Evolutionary conservation across 2,113 vertebrate species (phyloP).

Genomic region (Pluvianellus socialis): DNA sequence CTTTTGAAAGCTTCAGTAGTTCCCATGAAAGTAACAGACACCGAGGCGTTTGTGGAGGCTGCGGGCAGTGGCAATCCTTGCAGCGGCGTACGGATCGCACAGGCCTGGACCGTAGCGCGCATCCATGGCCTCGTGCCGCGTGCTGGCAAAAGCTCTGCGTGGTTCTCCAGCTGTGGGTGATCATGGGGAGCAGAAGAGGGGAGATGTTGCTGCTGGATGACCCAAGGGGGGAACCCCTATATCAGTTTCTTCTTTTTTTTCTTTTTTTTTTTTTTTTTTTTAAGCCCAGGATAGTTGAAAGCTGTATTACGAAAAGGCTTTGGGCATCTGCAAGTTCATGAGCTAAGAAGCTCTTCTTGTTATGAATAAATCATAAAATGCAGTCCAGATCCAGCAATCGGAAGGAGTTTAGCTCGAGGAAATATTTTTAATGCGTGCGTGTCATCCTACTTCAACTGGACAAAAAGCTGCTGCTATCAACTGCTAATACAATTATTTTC

Average conservation of each 20-base stretch:
- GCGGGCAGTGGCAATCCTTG: not conserved
- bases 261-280: not conserved
- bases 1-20: conserved; percentile 14
- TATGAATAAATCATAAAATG: conserved; percentile 5
- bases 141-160: not conserved
- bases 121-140: not conserved
- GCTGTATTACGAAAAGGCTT: not conserved
- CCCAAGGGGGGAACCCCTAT: not conserved
- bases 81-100: not conserved
- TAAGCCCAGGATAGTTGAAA: not conserved
- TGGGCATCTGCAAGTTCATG: not conserved
- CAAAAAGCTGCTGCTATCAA: not conserved
- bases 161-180: not conserved
- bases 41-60: not conserved
- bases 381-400: not conserved
- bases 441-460: not conserved
- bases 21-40: not conserved
- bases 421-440: not conserved
- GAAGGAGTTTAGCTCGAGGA: conserved; percentile 8
- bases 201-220: not conserved
- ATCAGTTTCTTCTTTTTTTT: not conserved
- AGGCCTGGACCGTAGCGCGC: not conserved
- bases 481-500: conserved; percentile 3
- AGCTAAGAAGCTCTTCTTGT: not conserved
- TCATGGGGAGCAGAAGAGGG: not conserved